Evolutionary conservation across 2,888 invertebrate species (phyloP), one percentile per base, ranked within the genome.

Genomic region (Synergus umbraculus): DNA sequence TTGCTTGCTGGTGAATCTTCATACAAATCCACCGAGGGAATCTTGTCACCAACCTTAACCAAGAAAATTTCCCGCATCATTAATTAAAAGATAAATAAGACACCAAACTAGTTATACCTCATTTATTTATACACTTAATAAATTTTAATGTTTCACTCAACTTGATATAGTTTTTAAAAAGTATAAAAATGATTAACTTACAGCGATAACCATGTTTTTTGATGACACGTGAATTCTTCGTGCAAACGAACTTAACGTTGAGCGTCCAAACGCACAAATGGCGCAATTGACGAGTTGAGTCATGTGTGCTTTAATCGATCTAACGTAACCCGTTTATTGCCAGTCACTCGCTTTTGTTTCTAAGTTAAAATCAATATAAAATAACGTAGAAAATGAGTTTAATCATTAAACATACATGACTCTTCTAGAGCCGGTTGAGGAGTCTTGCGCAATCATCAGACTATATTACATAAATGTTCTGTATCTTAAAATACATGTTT

Each of bases 1-100:
- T 97, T 97, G 86, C 96, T 97, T 0, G 96, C 96, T 9, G 98
- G 98, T 8, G 95, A 95, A 90, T 96, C 96, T 92, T 98, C 98
- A 87, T 94, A 97, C 66, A 98, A 93, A 90, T 97, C 97, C 60
- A 96, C 94, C 37, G 93, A 93, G 1, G 98, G 98, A 84, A 98
- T 87, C 82, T 94, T 93, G 88, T 98, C 97, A 87, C 98, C 98
- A 91, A 96, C 96, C 98, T 98, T 63, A 89, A 41, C 90, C 88
- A 83, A 81, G 81, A 83, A 82, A 64, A 73, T 60, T 22, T 12
- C 15, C 13, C 22, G 5, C 12, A 63, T 29, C 22, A 63, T 63
- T 63, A 5, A 29, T 37, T 7, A 37, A 37, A 37, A 37, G 0
- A 37, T 37, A 37, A 7, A 37, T 7, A 4, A 37, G 4, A 13